These are phyloP conservation scores for Otus sunia DNA, from an alignment of 2,113 vertebrate species.

Conservation along the genomic window DNA sequence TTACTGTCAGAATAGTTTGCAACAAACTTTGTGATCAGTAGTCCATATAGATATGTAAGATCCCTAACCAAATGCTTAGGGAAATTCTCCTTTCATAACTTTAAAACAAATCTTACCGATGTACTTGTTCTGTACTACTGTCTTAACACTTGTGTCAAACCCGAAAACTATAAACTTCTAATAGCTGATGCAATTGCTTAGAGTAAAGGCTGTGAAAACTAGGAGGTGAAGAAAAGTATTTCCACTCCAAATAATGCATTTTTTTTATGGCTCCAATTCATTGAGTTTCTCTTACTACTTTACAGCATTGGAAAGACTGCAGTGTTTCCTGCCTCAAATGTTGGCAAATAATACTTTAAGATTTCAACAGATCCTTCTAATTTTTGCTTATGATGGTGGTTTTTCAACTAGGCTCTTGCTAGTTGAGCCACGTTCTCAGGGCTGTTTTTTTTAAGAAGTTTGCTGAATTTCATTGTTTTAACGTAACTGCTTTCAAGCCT, in stretches of 20 bases:
- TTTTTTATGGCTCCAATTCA: conserved; percentile 28
- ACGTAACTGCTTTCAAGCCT: conserved; percentile 65
- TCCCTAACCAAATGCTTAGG: conserved; percentile 1
- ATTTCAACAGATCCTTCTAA: conserved; percentile 67
- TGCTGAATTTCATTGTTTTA: conserved; percentile 73
- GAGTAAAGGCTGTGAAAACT: conserved; percentile 54
- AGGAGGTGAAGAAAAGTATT: conserved; percentile 21
- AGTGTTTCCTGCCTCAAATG: conserved; percentile 73
- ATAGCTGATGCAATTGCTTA: conserved; percentile 31
- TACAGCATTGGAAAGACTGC: conserved; percentile 68
- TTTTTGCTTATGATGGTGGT: conserved; percentile 67
- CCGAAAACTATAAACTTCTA: neutral
- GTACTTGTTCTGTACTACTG: conserved; percentile 47
- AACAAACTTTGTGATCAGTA: conserved; percentile 43
- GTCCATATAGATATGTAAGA: conserved; percentile 31
- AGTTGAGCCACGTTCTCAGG: conserved; percentile 81
- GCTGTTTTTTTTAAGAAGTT: conserved; percentile 72
- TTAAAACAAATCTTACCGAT: conserved; percentile 38
- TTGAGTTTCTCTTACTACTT: conserved; percentile 36
- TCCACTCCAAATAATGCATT: conserved; percentile 38
- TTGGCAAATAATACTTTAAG: conserved; percentile 61
- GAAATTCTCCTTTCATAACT: conserved; percentile 23
- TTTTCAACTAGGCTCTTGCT: conserved; percentile 75
- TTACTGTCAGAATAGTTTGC: conserved; percentile 61
- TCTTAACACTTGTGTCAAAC: conserved; percentile 49